phyloP scores from a whole-genome alignment of 2,797 vertebrate species.

The Scolopax rusticola region DNA sequence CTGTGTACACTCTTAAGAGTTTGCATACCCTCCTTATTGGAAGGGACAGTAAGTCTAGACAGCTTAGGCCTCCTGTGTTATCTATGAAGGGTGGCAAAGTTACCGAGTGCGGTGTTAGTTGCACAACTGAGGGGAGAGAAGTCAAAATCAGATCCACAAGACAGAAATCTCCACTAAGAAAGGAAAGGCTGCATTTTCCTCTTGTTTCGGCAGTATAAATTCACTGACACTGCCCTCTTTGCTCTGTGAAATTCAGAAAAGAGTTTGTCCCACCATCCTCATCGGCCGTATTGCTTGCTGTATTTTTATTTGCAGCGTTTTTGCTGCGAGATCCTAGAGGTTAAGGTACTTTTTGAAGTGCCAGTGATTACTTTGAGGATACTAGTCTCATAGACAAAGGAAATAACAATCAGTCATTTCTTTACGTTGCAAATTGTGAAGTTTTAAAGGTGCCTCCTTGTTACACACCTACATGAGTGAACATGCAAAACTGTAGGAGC shows the following conservation, averaged over 20 bases:
- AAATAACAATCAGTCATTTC: neutral
- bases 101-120: neutral
- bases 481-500: neutral
- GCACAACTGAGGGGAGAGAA: neutral
- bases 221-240: neutral
- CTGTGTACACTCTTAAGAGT: neutral
- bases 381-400: neutral
- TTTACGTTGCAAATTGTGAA: neutral
- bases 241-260: neutral
- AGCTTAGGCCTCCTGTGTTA: neutral
- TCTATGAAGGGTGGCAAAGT: neutral
- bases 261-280: neutral
- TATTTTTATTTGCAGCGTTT: conserved; percentile 41
- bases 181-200: neutral
- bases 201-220: neutral
- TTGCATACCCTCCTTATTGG: neutral
- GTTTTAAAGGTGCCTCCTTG: neutral
- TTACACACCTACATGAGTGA: neutral
- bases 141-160: neutral
- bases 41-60: neutral
- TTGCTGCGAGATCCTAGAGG: conserved; percentile 62
- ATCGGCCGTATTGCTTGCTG: neutral
- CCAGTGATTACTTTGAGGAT: conserved; percentile 3
- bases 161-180: neutral
- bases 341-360: neutral